phyloP scores from a whole-genome alignment of 2,888 invertebrate species.

The Meteorus cinctellus region DNA sequence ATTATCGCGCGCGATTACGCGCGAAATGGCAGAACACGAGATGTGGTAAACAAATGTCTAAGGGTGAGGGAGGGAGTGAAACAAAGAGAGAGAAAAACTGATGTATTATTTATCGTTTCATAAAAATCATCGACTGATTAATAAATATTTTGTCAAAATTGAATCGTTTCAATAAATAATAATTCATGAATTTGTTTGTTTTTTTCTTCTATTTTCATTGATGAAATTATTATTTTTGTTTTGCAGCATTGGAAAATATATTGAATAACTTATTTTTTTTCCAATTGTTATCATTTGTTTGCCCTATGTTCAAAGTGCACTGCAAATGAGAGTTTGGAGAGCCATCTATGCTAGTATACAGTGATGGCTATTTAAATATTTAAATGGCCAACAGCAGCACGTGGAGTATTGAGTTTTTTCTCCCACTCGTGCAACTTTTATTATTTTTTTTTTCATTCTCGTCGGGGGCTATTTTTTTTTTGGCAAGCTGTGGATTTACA shows the following conservation, averaged over 20 bases:
- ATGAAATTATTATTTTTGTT: not conserved
- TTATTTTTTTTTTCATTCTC: not conserved
- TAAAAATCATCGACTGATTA: not conserved
- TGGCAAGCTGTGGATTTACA: too few relatives aligned
- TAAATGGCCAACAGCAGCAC: not conserved
- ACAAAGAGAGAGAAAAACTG: not conserved
- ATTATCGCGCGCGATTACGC: constrained; percentile 46
- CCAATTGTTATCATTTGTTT: not conserved
- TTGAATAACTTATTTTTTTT: not conserved
- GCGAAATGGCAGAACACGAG: constrained; percentile 48
- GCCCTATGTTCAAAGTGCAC: not conserved
- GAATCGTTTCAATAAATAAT: not conserved
- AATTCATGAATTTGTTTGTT: not conserved
- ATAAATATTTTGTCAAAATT: too few relatives aligned
- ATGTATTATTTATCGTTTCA: not conserved
- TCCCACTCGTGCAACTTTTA: not conserved
- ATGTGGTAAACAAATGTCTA: constrained; percentile 63
- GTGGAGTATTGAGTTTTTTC: not conserved
- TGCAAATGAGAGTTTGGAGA: not conserved
- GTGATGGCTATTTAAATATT: not conserved
- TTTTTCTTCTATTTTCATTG: not conserved
- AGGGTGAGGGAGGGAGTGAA: constrained; percentile 42
- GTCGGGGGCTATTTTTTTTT: not conserved
- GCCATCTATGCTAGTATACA: not conserved
- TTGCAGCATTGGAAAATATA: not conserved